These are phyloP conservation scores for Bambusicola thoracicus DNA, from an alignment of 2,113 vertebrate species.

Conservation along the genomic window DNA sequence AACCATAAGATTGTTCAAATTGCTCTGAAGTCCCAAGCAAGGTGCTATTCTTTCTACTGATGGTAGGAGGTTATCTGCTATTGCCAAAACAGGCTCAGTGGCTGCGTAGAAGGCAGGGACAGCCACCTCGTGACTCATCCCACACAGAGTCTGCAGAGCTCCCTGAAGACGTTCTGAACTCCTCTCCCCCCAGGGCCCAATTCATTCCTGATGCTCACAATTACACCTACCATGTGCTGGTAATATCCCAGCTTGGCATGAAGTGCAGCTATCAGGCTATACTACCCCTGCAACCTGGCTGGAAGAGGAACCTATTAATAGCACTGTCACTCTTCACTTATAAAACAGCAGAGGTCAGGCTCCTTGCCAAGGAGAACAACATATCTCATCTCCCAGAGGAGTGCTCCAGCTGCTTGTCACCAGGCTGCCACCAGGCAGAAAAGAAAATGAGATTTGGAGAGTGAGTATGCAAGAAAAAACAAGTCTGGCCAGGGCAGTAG, in stretches of 20 bases:
- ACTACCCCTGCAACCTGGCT: slow-evolving; percentile 18
- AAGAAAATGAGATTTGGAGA: slow-evolving; percentile 32
- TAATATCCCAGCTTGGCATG: not conserved
- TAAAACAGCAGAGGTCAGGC: slow-evolving; percentile 50
- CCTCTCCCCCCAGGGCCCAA: not conserved
- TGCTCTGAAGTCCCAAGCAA: not conserved
- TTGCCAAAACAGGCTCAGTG: not conserved
- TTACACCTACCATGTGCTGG: not conserved
- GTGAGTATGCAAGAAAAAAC: slow-evolving; percentile 9
- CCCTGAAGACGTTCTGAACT: not conserved
- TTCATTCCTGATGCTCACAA: not conserved
- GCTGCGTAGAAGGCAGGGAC: not conserved
- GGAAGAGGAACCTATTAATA: slow-evolving; percentile 49
- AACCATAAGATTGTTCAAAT: not conserved
- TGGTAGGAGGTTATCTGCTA: not conserved
- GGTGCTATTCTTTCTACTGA: not conserved
- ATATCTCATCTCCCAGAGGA: slow-evolving; percentile 42
- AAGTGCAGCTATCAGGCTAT: not conserved
- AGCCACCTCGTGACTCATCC: not conserved
- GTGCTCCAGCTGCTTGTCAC: slow-evolving; percentile 37
- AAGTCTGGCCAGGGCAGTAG: not conserved
- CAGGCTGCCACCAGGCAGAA: slow-evolving; percentile 44
- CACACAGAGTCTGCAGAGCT: not conserved
- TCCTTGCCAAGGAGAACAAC: slow-evolving; percentile 40
- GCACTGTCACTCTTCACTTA: slow-evolving; percentile 30